Base-by-base conservation (phyloP, 2,888 invertebrate genomes). In the Pharmacophagus antenor region DNA sequence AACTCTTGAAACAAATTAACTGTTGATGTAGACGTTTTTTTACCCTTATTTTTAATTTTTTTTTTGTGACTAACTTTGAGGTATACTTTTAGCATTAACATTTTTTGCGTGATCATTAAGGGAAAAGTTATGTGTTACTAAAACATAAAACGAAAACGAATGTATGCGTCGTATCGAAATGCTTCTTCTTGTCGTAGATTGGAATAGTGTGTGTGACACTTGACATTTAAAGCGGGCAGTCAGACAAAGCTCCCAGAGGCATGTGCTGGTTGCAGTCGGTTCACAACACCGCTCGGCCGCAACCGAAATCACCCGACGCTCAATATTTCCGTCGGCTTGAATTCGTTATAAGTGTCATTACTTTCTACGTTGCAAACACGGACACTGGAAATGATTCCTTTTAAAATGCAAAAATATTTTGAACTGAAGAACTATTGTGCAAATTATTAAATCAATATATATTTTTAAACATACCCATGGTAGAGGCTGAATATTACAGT, bases 261-360 rank as follows among this genome's bases (percentile, higher is more conserved):
- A 80, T 83, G 84, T 82, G 80, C 82, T 80, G 82, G 85, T 84
- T 79, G 76, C 77, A 80, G 76, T 77, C 73, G 73, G 71, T 67
- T 64, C 61, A 69, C 62, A 63, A 58, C 21, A 48, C 58, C 55
- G 58, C 21, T 48, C 60, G 56, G 54, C 68, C 65, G 62, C 67
- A 71, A 69, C 73, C 66, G 67, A 73, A 72, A 70, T 70, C 71
- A 67, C 71, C 67, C 66, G 65, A 63, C 67, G 67, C 67, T 67
- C 65, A 65, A 70, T 74, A 74, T 72, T 73, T 71, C 70, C 63
- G 63, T 64, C 66, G 46, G 55, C 63, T 62, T 66, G 58, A 69
- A 68, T 68, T 65, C 65, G 64, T 65, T 69, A 67, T 66, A 63
- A 64, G 58, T 64, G 64, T 62, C 63, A 53, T 56, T 51, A 20